These are phyloP conservation scores for Andrena dorsata DNA, from an alignment of 2,888 invertebrate genomes.

Conservation along the genomic window DNA sequence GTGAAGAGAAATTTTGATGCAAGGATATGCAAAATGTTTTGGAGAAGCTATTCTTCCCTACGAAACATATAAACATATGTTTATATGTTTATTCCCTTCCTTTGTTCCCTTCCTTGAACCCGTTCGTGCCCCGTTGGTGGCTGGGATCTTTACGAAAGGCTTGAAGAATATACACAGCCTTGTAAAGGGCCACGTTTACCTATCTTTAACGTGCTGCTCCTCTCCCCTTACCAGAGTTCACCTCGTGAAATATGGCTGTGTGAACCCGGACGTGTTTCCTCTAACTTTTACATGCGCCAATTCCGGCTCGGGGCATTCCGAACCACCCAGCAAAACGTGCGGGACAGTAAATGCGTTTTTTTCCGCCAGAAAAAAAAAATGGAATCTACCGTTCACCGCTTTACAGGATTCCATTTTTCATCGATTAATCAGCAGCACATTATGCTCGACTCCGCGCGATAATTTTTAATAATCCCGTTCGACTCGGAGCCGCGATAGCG, in stretches of 20 bases:
- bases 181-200: conserved; percentile 67
- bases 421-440: conserved; percentile 21
- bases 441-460: conserved; percentile 10
- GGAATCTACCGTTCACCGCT: conserved; percentile 27
- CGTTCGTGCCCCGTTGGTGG: conserved; percentile 25
- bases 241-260: conserved; percentile 74
- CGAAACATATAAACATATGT: conserved; percentile 4
- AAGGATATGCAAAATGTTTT: too few species aligned
- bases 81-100: too few species aligned
- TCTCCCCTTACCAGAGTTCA: conserved; percentile 64
- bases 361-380: background rate
- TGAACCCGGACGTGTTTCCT: conserved; percentile 77
- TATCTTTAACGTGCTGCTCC: conserved; percentile 63
- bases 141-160: conserved; percentile 22
- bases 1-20: too few species aligned
- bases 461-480: conserved; percentile 45
- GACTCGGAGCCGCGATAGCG: background rate
- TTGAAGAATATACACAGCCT: conserved; percentile 59
- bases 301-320: conserved; percentile 52
- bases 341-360: conserved; percentile 22
- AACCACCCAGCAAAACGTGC: conserved; percentile 33
- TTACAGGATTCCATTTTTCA: conserved; percentile 10
- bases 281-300: conserved; percentile 62
- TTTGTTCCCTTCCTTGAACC: background rate
- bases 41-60: too few species aligned